Conservation (phyloP, 2,888 invertebrate genomes). For the Girardia tigrina region DNA sequence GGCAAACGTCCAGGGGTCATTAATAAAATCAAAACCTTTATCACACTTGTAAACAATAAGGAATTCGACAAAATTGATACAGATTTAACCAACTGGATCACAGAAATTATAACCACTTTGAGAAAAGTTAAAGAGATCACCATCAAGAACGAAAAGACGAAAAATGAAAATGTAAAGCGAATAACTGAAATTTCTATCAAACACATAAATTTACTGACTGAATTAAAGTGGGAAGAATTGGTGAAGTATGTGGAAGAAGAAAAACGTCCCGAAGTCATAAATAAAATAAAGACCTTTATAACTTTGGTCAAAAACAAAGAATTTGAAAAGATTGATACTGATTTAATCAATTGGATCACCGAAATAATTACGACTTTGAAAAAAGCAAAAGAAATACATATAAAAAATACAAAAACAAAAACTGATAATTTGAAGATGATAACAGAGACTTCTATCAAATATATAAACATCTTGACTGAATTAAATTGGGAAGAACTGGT, state of each 20-base stretch:
- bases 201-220: neutral
- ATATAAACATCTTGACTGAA: neutral
- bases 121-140: neutral
- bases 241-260: neutral
- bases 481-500: slow-evolving; percentile 11
- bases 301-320: neutral
- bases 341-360: neutral
- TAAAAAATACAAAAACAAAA: neutral
- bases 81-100: neutral
- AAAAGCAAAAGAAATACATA: neutral
- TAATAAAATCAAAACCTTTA: neutral
- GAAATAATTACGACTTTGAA: neutral
- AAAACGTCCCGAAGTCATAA: neutral
- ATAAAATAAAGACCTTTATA: slow-evolving; percentile 1
- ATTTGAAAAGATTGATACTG: neutral
- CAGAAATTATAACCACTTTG: neutral
- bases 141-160: neutral
- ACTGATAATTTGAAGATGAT: neutral
- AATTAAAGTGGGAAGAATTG: neutral
- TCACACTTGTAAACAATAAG: neutral
- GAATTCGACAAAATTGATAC: neutral
- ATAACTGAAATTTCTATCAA: neutral
- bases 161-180: neutral
- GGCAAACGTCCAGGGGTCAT: neutral
- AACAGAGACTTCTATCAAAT: neutral